phyloP scores from a whole-genome alignment of 1,140 invertebrate genomes.

The Riptortus pedestris region DNA sequence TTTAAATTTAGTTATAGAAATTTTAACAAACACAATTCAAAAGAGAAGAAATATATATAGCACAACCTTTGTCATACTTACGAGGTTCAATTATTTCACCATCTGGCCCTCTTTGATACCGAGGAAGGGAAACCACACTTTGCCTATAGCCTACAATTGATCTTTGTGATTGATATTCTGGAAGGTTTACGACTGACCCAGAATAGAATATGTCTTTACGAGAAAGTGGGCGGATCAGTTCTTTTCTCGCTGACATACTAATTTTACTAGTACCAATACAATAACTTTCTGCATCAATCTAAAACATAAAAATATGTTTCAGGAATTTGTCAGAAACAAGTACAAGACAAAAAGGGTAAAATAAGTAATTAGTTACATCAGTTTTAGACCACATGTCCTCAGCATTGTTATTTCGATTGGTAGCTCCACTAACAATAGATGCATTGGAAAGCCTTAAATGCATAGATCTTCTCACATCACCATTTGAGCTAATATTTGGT shows the following conservation, averaged over 20 bases:
- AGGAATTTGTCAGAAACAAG: background rate
- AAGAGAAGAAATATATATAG: too few species aligned
- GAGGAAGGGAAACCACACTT: constrained; percentile 64
- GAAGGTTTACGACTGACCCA: constrained; percentile 81
- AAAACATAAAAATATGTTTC: constrained; percentile 11
- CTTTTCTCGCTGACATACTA: constrained; percentile 41
- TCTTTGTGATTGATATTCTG: constrained; percentile 85
- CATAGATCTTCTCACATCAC: constrained; percentile 44
- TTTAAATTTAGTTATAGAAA: too few species aligned
- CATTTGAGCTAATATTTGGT: constrained; percentile 48
- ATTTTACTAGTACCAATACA: constrained; percentile 34
- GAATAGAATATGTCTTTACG: constrained; percentile 98
- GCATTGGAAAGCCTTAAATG: constrained; percentile 46
- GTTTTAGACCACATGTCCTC: constrained; percentile 42
- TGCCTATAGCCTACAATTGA: constrained; percentile 78
- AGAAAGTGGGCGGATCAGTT: constrained; percentile 81
- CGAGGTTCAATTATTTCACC: constrained; percentile 53
- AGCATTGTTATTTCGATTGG: constrained; percentile 50
- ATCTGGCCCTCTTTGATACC: constrained; percentile 50
- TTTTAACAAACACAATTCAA: too few species aligned
- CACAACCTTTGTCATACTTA: too few species aligned
- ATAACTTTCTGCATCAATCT: constrained; percentile 31
- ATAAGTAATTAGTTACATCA: constrained; percentile 33
- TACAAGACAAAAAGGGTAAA: too few species aligned
- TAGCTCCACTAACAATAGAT: constrained; percentile 48